Base-by-base conservation (phyloP, 2,888 invertebrate species). In the Morpho achilles region DNA sequence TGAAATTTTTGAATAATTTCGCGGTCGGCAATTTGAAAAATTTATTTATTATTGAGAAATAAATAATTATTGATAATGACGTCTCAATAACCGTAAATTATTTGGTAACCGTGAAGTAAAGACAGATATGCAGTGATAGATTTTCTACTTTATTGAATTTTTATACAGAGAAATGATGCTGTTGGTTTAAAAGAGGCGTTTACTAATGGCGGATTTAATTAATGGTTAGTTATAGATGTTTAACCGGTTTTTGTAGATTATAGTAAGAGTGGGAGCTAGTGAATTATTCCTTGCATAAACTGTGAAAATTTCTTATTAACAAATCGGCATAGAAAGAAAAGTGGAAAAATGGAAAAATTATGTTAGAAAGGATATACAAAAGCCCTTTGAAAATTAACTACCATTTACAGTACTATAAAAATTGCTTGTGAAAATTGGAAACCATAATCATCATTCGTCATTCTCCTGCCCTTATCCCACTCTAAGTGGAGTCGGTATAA, bases 51-150 rank as follows among this genome's bases (percentile, higher is more conserved):
- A 48, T 53, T 41, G 10, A 43, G 32, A 16, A 8, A 44, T 48
- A 62, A 59, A 52, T 62, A 47, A 47, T 62, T 43, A 49, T 56
- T 63, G 56, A 63, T 58, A 60, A 60, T 49, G 47, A 47, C 58
- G 40, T 46, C 53, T 47, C 56, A 47, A 7, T 56, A 43, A 53
- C 43, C 32, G 46, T 58, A 56, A 63, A 58, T 63, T 58, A 53
- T 40, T 8, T 42, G 41, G 43, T 50, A 58, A 60, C 60, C 56
- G 41, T 53, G 41, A 53, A 53, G 45, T 10, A 47, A 46, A 40
- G 46, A 7, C 7, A 53, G 46, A 52, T 42, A 50, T 53, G 49
- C 45, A 41, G 43, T 46, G 46, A 55, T 56, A 43, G 41, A 47
- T 41, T 50, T 51, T 50, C 42, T 58, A 60, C 58, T 23, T 39